phyloP scores from a whole-genome alignment of 2,888 invertebrate genomes.

The Argynnis bischoffii region DNA sequence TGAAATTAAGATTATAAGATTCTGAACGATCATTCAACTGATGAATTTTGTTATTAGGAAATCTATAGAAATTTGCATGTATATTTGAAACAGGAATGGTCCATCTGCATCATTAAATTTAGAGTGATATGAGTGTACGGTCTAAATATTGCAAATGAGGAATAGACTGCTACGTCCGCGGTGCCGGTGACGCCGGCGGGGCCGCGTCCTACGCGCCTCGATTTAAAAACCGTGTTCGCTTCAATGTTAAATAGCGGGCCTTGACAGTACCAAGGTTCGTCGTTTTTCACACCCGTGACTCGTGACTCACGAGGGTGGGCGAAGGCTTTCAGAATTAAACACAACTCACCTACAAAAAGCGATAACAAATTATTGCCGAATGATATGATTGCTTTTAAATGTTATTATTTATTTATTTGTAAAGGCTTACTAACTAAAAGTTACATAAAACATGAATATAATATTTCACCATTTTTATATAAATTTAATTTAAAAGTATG shows the following conservation, averaged over 20 bases:
- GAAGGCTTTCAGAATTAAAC: slow-evolving; percentile 33
- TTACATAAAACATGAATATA: too few species aligned
- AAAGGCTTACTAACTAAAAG: too few species aligned
- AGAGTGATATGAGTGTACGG: slow-evolving; percentile 6
- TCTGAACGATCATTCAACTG: neutral
- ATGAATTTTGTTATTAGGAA: neutral
- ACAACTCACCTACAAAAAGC: slow-evolving; percentile 18
- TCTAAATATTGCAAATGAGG: slow-evolving; percentile 22
- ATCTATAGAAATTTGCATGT: too few species aligned
- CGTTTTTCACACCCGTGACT: slow-evolving; percentile 37
- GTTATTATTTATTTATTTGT: too few species aligned
- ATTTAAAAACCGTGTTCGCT: slow-evolving; percentile 32
- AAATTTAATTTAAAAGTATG: too few species aligned
- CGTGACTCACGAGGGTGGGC: slow-evolving; percentile 42
- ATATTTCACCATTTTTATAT: too few species aligned
- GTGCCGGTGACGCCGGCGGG: slow-evolving; percentile 22
- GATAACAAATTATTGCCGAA: slow-evolving; percentile 5
- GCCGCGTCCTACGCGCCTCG: slow-evolving; percentile 38
- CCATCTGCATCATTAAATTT: slow-evolving; percentile 7
- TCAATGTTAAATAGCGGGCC: slow-evolving; percentile 37
- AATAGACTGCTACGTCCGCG: slow-evolving; percentile 5
- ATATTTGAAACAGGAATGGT: neutral
- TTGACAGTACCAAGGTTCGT: slow-evolving; percentile 41
- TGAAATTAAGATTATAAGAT: too few species aligned
- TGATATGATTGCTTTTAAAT: neutral